Evolutionary conservation across 2,797 vertebrate genomes (phyloP).

Genomic region (Molossus molossus): DNA sequence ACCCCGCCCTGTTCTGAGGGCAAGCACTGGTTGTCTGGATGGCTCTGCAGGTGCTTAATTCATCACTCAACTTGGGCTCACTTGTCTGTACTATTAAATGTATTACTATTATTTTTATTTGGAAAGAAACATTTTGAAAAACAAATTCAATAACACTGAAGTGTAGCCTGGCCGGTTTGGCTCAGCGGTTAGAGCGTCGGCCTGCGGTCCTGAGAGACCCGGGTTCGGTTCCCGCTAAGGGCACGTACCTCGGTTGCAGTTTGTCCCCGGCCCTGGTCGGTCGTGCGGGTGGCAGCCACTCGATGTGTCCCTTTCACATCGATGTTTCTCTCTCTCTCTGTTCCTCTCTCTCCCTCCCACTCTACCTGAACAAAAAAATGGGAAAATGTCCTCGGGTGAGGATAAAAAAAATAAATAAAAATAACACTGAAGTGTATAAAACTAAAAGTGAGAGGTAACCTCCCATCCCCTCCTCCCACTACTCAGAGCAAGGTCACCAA

Average conservation of each 20-base stretch:
- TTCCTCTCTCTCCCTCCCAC: too few species aligned
- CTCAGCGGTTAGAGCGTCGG: too few species aligned
- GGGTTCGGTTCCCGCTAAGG: too few species aligned
- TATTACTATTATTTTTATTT: background rate
- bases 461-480: background rate
- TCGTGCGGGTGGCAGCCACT: too few species aligned
- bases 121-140: slow-evolving; percentile 22
- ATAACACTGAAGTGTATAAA: background rate
- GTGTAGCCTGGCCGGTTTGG: background rate
- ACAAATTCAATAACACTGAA: background rate
- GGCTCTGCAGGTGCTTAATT: background rate
- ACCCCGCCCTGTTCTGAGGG: background rate
- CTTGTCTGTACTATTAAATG: background rate
- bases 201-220: too few species aligned
- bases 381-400: too few species aligned
- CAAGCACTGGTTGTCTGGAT: background rate
- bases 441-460: background rate
- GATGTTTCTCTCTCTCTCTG: too few species aligned
- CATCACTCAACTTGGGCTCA: background rate
- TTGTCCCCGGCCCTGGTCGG: too few species aligned
- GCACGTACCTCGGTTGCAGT: too few species aligned
- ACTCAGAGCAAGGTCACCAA: background rate
- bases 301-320: too few species aligned
- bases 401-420: too few species aligned
- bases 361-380: too few species aligned